A percentile compares a stretch with the other conserved stretches of the same genome.
These are phyloP conservation scores for Scaptomyza pallida DNA, from an alignment of 1,140 invertebrate genomes.

Conservation along the genomic window DNA sequence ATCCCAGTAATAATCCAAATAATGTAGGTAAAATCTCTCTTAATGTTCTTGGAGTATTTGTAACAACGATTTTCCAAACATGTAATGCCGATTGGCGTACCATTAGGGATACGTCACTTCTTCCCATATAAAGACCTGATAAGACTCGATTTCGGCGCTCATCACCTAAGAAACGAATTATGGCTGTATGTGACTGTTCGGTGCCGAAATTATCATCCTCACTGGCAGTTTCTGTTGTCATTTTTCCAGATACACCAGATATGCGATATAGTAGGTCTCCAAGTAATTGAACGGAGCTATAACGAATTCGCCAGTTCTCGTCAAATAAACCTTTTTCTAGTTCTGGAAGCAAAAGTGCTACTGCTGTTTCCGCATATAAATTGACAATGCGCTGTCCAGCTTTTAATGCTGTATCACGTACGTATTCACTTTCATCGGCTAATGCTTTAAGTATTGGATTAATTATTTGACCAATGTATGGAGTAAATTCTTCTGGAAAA, in stretches of 20 bases:
- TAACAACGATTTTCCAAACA: constrained; percentile 99
- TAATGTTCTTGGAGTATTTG: constrained; percentile 98
- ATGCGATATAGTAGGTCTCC: constrained; percentile 98
- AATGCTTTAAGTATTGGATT: constrained; percentile 98
- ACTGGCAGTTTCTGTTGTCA: constrained; percentile 98
- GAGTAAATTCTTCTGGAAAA: constrained; percentile 97
- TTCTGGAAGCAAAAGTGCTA: constrained; percentile 96
- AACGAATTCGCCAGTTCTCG: constrained; percentile 99
- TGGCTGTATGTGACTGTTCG: constrained; percentile 96
- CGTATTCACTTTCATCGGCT: constrained; percentile 99
- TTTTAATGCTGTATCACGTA: constrained; percentile 97
- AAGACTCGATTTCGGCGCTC: constrained; percentile 96
- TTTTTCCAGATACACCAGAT: constrained; percentile 98
- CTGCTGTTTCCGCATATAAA: constrained; percentile 97
- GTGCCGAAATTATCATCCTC: constrained; percentile 99
- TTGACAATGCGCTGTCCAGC: constrained; percentile 99
- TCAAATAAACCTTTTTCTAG: constrained; percentile 97
- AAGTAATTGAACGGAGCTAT: constrained; percentile 97
- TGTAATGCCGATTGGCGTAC: constrained; percentile 98
- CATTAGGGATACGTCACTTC: constrained; percentile 98
- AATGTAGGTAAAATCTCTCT: constrained; percentile 97
- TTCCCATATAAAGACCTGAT: constrained; percentile 98
- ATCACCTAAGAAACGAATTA: constrained; percentile 93
- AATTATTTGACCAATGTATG: constrained; percentile 98
- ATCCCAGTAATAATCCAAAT: constrained; percentile 95